These are phyloP conservation scores for Cordilura impudica DNA, from an alignment of 2,888 invertebrate genomes.

Conservation along the genomic window DNA sequence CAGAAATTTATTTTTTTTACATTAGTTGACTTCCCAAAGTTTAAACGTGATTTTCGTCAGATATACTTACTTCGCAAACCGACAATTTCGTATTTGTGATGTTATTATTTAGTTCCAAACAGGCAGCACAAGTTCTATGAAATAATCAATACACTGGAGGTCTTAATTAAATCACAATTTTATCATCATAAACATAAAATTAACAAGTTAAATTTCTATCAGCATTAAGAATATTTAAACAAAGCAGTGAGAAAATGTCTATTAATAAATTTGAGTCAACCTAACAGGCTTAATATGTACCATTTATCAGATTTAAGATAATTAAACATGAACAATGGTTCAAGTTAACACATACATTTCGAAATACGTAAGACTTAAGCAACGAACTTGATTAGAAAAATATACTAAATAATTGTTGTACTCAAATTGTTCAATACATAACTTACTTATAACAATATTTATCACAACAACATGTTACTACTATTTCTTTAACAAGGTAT, in stretches of 20 bases:
- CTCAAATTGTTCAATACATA: too few species aligned
- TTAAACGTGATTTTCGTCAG: too few species aligned
- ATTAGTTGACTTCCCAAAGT: too few species aligned
- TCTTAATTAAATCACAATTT: constrained; percentile 1
- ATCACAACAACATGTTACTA: not conserved
- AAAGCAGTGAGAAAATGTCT: not conserved
- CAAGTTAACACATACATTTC: not conserved
- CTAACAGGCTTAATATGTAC: not conserved
- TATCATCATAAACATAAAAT: not conserved
- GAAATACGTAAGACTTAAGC: not conserved
- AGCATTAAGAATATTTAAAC: not conserved
- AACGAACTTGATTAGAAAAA: not conserved
- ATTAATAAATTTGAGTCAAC: constrained; percentile 1
- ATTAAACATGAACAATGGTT: not conserved
- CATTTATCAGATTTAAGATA: not conserved
- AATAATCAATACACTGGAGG: too few species aligned
- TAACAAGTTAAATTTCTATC: not conserved
- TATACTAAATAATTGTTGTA: too few species aligned
- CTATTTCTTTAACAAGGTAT: constrained; percentile 12
- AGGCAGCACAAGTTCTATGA: not conserved
- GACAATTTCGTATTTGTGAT: too few species aligned
- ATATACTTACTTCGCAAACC: too few species aligned
- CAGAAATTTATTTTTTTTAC: too few species aligned
- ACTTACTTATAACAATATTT: too few species aligned
- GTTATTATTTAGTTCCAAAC: too few species aligned